Percentiles rank a stretch among this genome's conserved stretches.
These are phyloP conservation scores for Erynnis tages DNA, from an alignment of 2,888 invertebrate species.

Conservation along the genomic window DNA sequence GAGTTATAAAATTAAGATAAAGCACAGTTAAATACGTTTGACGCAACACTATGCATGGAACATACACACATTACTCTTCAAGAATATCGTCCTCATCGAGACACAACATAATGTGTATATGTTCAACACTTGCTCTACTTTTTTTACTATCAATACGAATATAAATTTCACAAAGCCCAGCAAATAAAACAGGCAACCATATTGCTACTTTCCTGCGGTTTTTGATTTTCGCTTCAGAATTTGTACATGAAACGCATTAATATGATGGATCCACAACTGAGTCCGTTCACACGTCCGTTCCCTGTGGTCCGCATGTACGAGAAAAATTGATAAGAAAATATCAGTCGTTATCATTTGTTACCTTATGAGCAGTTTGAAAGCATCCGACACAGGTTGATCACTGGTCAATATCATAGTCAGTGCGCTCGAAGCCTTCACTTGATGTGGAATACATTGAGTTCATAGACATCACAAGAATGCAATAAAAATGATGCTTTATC, in stretches of 20 bases:
- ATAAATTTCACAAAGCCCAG: slow-evolving; percentile 3
- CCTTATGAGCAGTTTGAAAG: no score
- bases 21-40: slow-evolving; percentile 17
- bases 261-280: no score
- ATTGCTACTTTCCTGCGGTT: slow-evolving; percentile 32
- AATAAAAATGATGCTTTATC: no score
- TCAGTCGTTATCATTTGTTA: no score
- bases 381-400: no score
- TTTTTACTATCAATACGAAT: background rate
- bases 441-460: no score
- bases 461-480: no score
- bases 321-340: no score
- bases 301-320: no score
- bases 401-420: no score
- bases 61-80: slow-evolving; percentile 31
- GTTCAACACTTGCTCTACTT: slow-evolving; percentile 20
- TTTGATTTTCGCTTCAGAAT: slow-evolving; percentile 55
- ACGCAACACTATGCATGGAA: slow-evolving; percentile 32
- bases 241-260: slow-evolving; percentile 61
- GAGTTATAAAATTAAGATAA: slow-evolving; percentile 2
- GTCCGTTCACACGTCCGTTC: no score
- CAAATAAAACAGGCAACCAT: slow-evolving; percentile 23
- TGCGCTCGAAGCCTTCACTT: no score
- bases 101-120: slow-evolving; percentile 21
- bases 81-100: background rate